These are phyloP conservation scores for Tadarida brasiliensis DNA, from an alignment of 2,797 vertebrate genomes.

Conservation along the genomic window DNA sequence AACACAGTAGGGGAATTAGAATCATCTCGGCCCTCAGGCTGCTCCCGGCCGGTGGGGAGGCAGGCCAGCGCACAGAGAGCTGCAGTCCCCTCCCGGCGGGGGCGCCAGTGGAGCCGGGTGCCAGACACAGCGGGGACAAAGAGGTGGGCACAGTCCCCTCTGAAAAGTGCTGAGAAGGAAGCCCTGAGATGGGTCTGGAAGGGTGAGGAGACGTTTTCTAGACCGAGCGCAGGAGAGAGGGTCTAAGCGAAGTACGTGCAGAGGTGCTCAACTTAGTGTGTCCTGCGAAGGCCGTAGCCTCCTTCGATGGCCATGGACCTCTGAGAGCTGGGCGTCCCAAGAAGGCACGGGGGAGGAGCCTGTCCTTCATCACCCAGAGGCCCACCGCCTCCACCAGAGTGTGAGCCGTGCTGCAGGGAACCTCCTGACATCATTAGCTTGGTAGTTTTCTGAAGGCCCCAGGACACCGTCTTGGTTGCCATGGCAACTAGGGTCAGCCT, in stretches of 20 bases:
- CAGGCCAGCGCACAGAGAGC: fast-evolving
- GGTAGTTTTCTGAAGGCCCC: neutral
- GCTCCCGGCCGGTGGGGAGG: neutral
- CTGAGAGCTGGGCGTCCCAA: neutral
- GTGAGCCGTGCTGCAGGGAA: neutral
- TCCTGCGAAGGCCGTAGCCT: neutral
- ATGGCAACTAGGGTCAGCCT: slow-evolving; percentile 75
- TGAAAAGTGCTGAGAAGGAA: neutral
- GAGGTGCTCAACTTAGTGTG: fast-evolving
- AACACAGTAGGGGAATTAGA: neutral
- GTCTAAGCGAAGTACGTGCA: neutral
- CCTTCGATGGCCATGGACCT: neutral
- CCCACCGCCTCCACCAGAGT: neutral
- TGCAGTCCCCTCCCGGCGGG: fast-evolving
- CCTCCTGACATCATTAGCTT: neutral
- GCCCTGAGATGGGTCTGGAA: neutral
- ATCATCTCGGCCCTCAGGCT: neutral
- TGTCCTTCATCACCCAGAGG: neutral
- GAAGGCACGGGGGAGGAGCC: neutral
- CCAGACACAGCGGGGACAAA: neutral
- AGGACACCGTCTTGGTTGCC: slow-evolving; percentile 83
- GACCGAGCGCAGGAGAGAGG: too few relatives aligned
- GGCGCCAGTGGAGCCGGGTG: neutral
- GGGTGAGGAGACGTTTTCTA: neutral
- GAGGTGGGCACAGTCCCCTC: neutral